Conservation (phyloP, 1,140 invertebrate genomes). For the Caenorhabditis elegans region WBcel235 BX284605.5:15628001-15628500, state of each 20-base stretch:
- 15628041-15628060: too few species aligned
- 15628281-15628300: neutral
- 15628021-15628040: too few species aligned
- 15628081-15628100: too few species aligned
- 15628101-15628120: too few species aligned
- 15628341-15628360: neutral
- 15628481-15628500: neutral
- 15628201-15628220: neutral
- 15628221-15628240: neutral
- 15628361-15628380: neutral
- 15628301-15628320: neutral
- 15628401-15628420: neutral
- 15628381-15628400: neutral
- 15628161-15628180: neutral
- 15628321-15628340: neutral
- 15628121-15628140: too few species aligned
- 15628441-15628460: neutral
- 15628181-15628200: neutral
- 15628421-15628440: neutral
- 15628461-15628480: neutral
- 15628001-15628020: too few species aligned
- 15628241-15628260: neutral
- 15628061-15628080: too few species aligned
- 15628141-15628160: too few species aligned
- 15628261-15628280: neutral